Conservation (phyloP, 2,113 vertebrate genomes). For the Struthidea cinerea region DNA sequence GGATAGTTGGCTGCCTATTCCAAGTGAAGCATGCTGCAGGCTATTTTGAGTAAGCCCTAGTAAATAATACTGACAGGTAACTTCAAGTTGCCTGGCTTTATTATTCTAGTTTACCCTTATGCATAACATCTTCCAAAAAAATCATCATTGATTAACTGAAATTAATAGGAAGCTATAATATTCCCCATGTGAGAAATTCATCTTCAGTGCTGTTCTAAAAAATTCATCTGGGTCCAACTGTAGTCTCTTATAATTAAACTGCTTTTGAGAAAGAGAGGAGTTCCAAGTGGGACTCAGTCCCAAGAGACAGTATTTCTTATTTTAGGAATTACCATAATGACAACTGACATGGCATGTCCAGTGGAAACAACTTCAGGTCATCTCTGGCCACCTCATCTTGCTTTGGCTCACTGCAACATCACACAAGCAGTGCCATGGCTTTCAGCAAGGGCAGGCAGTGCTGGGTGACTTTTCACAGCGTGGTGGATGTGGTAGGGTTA, state of each 20-base stretch:
- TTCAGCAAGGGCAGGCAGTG: neutral
- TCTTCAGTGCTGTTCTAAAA: neutral
- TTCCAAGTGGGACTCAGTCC: neutral
- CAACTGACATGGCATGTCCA: neutral
- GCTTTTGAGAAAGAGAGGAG: neutral
- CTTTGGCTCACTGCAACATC: neutral
- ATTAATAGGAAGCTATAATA: neutral
- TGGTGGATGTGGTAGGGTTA: neutral
- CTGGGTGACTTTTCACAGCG: rapidly evolving
- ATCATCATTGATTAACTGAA: neutral
- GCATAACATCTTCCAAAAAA: neutral
- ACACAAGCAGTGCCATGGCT: neutral
- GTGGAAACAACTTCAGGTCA: neutral
- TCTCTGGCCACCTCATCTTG: neutral
- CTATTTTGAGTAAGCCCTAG: neutral
- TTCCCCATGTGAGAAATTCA: neutral
- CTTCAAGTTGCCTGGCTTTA: neutral
- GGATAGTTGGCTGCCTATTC: neutral
- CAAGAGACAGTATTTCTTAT: neutral
- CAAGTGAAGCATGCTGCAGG: neutral
- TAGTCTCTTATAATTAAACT: neutral
- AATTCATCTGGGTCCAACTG: neutral
- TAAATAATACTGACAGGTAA: neutral
- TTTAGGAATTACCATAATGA: neutral
- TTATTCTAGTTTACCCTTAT: neutral